phyloP scores from a whole-genome alignment of 2,888 invertebrate species.

The Synanthedon formicaeformis region DNA sequence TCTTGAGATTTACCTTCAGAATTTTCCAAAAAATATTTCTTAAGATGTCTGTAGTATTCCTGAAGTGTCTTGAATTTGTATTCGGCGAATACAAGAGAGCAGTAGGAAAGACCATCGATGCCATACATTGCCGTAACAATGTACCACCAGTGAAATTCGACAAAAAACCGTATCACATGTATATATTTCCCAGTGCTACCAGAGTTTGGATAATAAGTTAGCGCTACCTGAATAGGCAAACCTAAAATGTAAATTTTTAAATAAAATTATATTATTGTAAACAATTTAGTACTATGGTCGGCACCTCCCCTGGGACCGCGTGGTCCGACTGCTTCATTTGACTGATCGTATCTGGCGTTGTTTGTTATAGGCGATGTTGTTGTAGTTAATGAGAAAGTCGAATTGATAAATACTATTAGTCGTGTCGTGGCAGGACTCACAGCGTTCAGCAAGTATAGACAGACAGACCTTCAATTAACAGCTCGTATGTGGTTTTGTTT shows the following conservation, averaged over 20 bases:
- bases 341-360: no score
- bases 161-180: background rate
- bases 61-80: background rate
- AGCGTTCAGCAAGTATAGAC: no score
- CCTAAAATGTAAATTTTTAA: background rate
- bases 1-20: background rate
- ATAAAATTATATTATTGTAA: no score
- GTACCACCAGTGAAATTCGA: background rate
- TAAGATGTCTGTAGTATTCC: background rate
- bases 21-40: background rate
- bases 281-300: no score
- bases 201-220: background rate
- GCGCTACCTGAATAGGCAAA: background rate
- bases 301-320: no score
- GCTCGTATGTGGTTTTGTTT: no score
- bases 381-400: no score
- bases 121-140: background rate
- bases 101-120: background rate
- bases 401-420: no score
- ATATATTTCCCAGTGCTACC: background rate
- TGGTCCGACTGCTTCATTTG: no score
- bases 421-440: no score
- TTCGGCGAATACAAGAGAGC: background rate
- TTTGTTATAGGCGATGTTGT: no score
- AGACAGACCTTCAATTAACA: no score